These are phyloP conservation scores for Drosophila koepferae DNA, from an alignment of 2,888 invertebrate genomes.

Conservation along the genomic window DNA sequence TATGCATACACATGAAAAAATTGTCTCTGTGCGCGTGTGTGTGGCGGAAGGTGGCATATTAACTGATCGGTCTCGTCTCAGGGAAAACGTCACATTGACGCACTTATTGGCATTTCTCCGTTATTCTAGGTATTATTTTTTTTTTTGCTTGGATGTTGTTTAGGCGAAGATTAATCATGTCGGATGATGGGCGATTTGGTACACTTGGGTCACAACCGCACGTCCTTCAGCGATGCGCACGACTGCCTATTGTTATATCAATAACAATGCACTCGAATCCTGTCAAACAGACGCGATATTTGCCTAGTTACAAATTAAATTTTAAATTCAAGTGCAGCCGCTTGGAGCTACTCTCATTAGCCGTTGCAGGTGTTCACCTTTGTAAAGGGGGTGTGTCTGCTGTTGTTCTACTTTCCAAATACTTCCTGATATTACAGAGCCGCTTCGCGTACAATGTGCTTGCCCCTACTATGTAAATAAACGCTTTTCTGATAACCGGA, in stretches of 20 bases:
- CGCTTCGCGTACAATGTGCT: not conserved
- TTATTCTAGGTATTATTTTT: constrained; percentile 6
- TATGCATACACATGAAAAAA: not conserved
- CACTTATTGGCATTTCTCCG: constrained; percentile 29
- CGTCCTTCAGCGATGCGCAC: not conserved
- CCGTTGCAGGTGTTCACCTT: not conserved
- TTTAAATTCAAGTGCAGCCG: not conserved
- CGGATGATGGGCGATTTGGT: constrained; percentile 5
- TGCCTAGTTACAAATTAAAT: not conserved
- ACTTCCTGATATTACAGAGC: constrained; percentile 19
- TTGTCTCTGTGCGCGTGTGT: not conserved
- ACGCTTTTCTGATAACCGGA: constrained; percentile 33
- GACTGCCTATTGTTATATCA: not conserved
- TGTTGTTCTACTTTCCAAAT: constrained; percentile 8
- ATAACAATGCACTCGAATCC: constrained; percentile 3
- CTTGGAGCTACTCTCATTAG: not conserved
- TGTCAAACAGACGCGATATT: not conserved
- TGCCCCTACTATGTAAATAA: constrained; percentile 11
- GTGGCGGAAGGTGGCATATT: constrained; percentile 20
- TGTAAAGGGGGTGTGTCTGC: constrained; percentile 12
- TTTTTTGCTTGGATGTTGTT: constrained; percentile 5
- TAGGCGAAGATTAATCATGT: constrained; percentile 19
- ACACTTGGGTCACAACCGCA: constrained; percentile 16
- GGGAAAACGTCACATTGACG: constrained; percentile 51
- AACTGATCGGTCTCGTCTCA: constrained; percentile 44